Base-by-base conservation (phyloP, 2,888 invertebrate species). In the Drosophila infuscata region DNA sequence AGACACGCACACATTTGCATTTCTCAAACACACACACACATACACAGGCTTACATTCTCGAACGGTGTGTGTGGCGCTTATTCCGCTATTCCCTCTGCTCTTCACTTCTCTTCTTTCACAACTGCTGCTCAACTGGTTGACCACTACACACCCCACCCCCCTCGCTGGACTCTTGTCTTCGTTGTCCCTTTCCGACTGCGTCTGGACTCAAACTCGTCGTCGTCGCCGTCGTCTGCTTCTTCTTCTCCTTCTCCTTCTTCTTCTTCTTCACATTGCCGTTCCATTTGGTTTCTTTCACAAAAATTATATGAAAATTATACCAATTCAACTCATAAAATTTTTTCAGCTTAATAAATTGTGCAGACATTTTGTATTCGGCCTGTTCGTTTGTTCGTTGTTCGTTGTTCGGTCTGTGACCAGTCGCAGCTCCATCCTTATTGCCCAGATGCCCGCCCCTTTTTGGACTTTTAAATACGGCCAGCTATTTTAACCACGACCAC, bases 271-370 rank as follows among this genome's bases (percentile, higher is more conserved):
- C 15, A 25, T 46, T 46, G 46, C 25, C 46, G 79, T 86, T 82
- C 86, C 86, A 78, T 83, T 89, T 88, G 74, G 89, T 70, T 83
- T 88, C 74, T 66, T 84, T 78, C 43, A 76, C 69, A 83, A 89
- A 91, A 90, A 88, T 90, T 91, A 91, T 91, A 90, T 91, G 91
- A 91, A 91, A 91, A 91, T 91, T 91, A 91, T 91, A 88, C 91
- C 88, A 87, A 88, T 89, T 90, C 88, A 81, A 91, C 88, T 91
- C 91, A 91, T 92, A 91, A 91, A 91, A 85, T 86, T 90, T 88
- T 89, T 91, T 81, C 88, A 89, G 88, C 88, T 82, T 82, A 89
- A 91, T 91, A 91, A 89, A 89, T 91, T 88, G 74, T 74, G 82
- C 91, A 85, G 88, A 91, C 88, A 89, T 91, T 89, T 89, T 89